Base-by-base conservation (phyloP, 2,888 invertebrate genomes). In the Drosophila dives region DNA sequence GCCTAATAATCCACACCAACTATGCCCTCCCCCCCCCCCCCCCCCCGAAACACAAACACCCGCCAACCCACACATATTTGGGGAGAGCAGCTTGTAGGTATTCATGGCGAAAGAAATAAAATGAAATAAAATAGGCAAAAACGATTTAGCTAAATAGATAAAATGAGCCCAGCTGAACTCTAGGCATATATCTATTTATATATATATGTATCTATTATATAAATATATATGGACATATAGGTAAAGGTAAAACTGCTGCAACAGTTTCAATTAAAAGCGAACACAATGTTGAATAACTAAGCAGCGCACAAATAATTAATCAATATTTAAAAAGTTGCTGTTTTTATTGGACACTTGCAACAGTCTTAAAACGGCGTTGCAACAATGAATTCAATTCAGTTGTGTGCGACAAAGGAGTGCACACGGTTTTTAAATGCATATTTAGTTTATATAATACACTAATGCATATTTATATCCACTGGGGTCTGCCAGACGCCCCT, bases 1-100 rank as follows among this genome's bases (percentile, higher is more conserved):
- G 87, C 76, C 83, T 85, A 85, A 85, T 85, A 87, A 87, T 85
- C 87, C 87, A 64, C 78, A 76, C 62, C 76, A 74, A 71, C 72
- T 65, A 79, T 65, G 64, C 49, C 75, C 51, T 29, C 26, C 36
- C 36, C 40, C 26, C 34, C 2, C 49, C 75, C 51, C 23, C 26
- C 36, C 36, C 40, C 26, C 34, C 2, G 29, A 4, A 5, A 29
- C 4, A n/a, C 40, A 55, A 11, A 45, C 49, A 20, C 48, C 11
- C 38, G 3, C 56, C 29, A 26, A 36, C 23, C 32, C 50, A n/a
- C 29, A 71, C 36, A 32, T 40, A 11, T 5, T 20, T 20, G 32
- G 34, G 45, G 4, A 2, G 7, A 23, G 32, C 29, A 12, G 32
- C 33, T 17, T 23, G 33, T 26, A 42, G 38, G 33, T 29, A 42